Evolutionary conservation across 2,113 vertebrate species (phyloP), one percentile per base, ranked within the genome.

Genomic region (Accipiter virgatus): DNA sequence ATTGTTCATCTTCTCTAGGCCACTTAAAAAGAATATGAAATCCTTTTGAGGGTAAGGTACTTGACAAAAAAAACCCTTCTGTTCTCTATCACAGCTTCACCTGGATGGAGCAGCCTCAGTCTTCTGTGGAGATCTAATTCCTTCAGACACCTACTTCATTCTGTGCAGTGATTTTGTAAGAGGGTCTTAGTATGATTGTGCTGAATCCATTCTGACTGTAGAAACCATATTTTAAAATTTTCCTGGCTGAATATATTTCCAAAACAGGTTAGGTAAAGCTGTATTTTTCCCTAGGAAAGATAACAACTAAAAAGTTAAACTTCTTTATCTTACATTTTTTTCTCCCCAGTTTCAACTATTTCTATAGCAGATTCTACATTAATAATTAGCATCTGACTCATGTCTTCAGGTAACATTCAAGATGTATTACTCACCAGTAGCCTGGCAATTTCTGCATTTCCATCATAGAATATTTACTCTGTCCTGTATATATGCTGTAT

Each of bases 341-440:
- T 77, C 40, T 79, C 34, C 10, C 6, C 11, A 62, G 13, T 85
- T 88, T 93, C 78, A 91, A 53, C 40, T 80, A 38, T 36, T 72
- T 85, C 74, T 89, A 6, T 62, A 92, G 48, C 70, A 95, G 59
- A 79, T 82, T 88, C 89, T 67, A 74, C 55, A 65, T 83, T 81
- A 97, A 83, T 85, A 96, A 95, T 72, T 88, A 91, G 12, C 42
- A 67, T 90, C 65, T 95, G 93, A 96, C 81, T 95, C 81, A 90
- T 90, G 52, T 62, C 71, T 96, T 90, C 96, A 96, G 96, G 93
- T 98, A 96, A 65, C 50, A 71, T 73, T 93, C 71, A 97, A 92
- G 77, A 91, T 31, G 27, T 75, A 80, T 97, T 96, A 96, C 81
- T 97, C 96, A 95, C 94, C 59, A 90, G 81, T 77, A 96, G 38